phyloP scores from a whole-genome alignment of 2,888 invertebrate genomes.

The Chirona hameri region DNA sequence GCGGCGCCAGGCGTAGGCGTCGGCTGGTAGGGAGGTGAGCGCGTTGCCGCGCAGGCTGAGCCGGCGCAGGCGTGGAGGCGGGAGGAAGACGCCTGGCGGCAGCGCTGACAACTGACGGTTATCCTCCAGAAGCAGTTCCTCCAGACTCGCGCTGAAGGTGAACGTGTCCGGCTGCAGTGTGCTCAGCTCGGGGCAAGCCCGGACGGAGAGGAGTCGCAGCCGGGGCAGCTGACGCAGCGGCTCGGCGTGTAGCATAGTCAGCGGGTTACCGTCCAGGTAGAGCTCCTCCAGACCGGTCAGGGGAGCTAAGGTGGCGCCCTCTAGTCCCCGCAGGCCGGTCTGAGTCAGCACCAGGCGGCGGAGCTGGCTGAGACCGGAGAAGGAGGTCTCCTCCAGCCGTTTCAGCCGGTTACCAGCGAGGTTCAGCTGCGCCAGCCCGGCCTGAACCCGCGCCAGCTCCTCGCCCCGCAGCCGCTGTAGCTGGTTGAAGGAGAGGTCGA shows the following conservation, averaged over 20 bases:
- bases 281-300: conserved; percentile 70
- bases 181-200: conserved; percentile 61
- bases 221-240: conserved; percentile 81
- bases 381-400: conserved; percentile 65
- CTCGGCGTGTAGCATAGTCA: conserved; percentile 65
- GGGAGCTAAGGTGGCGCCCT: conserved; percentile 70
- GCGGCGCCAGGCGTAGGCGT: not conserved
- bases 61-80: conserved; percentile 70
- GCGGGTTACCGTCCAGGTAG: conserved; percentile 73
- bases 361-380: conserved; percentile 68
- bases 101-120: conserved; percentile 68
- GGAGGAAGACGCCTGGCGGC: conserved; percentile 77
- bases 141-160: conserved; percentile 63
- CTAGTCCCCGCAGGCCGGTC: conserved; percentile 74
- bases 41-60: conserved; percentile 73
- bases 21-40: conserved; percentile 47
- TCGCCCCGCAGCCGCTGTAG: conserved; percentile 67
- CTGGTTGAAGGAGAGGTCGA: conserved; percentile 75
- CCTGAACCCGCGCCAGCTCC: conserved; percentile 61
- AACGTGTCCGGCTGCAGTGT: conserved; percentile 73
- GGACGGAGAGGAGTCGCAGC: conserved; percentile 68
- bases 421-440: conserved; percentile 54
- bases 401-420: conserved; percentile 73
- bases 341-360: conserved; percentile 71
- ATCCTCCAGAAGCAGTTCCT: conserved; percentile 56